Base-by-base conservation (phyloP, 2,113 vertebrate species). In the Callaeas wilsoni region DNA sequence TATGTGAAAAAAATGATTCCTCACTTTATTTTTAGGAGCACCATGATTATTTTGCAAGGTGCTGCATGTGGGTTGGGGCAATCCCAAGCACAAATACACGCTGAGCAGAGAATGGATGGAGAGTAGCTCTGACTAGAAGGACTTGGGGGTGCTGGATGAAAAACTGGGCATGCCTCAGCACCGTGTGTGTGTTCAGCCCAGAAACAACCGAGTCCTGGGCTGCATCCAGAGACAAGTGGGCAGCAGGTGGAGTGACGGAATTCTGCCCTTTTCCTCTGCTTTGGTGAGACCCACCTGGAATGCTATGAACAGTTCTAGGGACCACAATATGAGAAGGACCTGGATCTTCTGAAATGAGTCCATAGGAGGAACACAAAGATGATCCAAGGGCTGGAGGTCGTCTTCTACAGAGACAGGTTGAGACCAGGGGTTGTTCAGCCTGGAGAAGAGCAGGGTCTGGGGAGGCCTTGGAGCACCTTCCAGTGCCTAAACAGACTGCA, bases 51-150 rank as follows among this genome's bases (percentile, higher is more conserved):
- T 88, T 46, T 26, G 2, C 20, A 47, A 26, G n/a, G n/a, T n/a
- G 16, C 7, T 68, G 16, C n/a, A 13, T 0, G 0, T 16, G 9
- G 6, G 13, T 6, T 1, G 4, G 16, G n/a, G 6, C 25, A 74
- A 74, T 17, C 10, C 23, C 25, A 44, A 39, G 27, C 10, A 52
- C 32, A 50, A 23, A 64, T 13, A 22, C 6, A 44, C 27, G 10
- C 22, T 27, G 18, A 26, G 5, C 29, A 18, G 18, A 19, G 32
- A 60, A 60, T 10, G 12, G 15, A 27, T 35, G 37, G 37, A 77
- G 37, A 59, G 18, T 7, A 59, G 11, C 14, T 27, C 37, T 32
- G 37, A 59, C 44, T 15, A 32, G 52, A 59, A 42, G 27, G 37
- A 22, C 11, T 52, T 27, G 14, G 6, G 7, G 9, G 3, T 57